Conservation (phyloP, 2,888 invertebrate species). For the Globia sparganii region DNA sequence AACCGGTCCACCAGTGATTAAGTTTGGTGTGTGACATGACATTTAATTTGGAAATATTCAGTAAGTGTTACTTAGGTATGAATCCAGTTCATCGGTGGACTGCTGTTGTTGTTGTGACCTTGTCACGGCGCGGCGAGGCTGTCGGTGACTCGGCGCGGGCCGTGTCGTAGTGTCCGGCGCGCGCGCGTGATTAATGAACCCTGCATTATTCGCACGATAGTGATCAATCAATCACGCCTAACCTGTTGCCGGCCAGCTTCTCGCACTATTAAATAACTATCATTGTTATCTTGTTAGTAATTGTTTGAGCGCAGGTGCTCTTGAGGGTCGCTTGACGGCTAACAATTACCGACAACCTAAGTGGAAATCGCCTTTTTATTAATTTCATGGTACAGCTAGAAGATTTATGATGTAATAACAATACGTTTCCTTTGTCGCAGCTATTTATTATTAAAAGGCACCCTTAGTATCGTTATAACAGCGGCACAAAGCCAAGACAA, state of each 20-base stretch:
- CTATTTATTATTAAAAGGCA: slow-evolving; percentile 35
- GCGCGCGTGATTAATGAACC: slow-evolving; percentile 73
- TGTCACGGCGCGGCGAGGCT: slow-evolving; percentile 47
- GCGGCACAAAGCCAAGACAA: slow-evolving; percentile 31
- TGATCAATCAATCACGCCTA: slow-evolving; percentile 74
- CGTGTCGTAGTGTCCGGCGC: slow-evolving; percentile 53
- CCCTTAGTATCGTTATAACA: slow-evolving; percentile 4
- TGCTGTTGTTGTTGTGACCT: slow-evolving; percentile 57
- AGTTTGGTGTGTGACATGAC: no score
- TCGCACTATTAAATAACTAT: slow-evolving; percentile 62
- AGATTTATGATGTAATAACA: slow-evolving; percentile 34
- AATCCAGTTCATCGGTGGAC: slow-evolving; percentile 11
- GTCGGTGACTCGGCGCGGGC: slow-evolving; percentile 38
- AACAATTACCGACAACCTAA: slow-evolving; percentile 17
- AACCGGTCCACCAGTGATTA: neutral
- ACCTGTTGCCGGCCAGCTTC: slow-evolving; percentile 71
- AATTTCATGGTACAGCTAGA: slow-evolving; percentile 6
- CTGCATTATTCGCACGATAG: slow-evolving; percentile 72
- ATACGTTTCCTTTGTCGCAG: slow-evolving; percentile 14
- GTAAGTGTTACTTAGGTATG: slow-evolving; percentile 2
- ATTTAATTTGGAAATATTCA: neutral
- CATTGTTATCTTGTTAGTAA: slow-evolving; percentile 61
- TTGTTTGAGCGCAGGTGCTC: slow-evolving; percentile 50
- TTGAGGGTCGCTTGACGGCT: slow-evolving; percentile 12
- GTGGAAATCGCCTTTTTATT: slow-evolving; percentile 26